These are phyloP conservation scores for Gastracanthus pulcherrimus DNA, from an alignment of 2,888 invertebrate species.

Conservation along the genomic window DNA sequence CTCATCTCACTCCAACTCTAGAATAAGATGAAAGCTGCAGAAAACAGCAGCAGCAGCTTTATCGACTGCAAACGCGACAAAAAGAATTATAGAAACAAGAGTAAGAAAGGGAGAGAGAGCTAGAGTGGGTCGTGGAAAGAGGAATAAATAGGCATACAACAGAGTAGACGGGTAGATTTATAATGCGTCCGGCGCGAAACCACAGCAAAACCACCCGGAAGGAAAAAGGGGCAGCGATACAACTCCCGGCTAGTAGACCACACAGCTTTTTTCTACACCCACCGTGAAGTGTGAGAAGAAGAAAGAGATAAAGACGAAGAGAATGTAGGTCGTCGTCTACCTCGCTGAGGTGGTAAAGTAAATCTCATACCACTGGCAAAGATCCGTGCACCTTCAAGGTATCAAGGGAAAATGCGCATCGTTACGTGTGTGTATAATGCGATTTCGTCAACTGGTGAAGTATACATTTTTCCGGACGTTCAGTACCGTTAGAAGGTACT, in stretches of 20 bases:
- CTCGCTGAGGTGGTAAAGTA: neutral
- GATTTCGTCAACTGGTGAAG: no score
- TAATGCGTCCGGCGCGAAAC: slow-evolving; percentile 1
- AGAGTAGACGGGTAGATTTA: slow-evolving; percentile 3
- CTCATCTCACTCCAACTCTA: neutral
- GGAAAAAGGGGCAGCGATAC: slow-evolving; percentile 11
- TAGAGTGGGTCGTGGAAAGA: neutral
- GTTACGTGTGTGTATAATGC: neutral
- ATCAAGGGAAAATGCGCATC: neutral
- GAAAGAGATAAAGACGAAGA: neutral
- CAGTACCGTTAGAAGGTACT: no score
- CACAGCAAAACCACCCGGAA: neutral
- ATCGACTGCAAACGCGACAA: neutral
- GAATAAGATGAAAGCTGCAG: neutral
- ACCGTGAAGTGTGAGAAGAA: neutral
- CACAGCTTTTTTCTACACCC: neutral
- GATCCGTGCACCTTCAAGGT: neutral
- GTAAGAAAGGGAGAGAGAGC: neutral
- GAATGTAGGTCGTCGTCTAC: slow-evolving; percentile 5
- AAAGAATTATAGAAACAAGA: slow-evolving; percentile 14
- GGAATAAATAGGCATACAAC: slow-evolving; percentile 11
- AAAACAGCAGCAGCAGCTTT: neutral
- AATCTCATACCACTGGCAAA: no score
- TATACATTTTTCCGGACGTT: no score
- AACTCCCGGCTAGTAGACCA: neutral